These are phyloP conservation scores for Gryllus longicercus DNA, from an alignment of 2,888 invertebrate species.

Conservation along the genomic window DNA sequence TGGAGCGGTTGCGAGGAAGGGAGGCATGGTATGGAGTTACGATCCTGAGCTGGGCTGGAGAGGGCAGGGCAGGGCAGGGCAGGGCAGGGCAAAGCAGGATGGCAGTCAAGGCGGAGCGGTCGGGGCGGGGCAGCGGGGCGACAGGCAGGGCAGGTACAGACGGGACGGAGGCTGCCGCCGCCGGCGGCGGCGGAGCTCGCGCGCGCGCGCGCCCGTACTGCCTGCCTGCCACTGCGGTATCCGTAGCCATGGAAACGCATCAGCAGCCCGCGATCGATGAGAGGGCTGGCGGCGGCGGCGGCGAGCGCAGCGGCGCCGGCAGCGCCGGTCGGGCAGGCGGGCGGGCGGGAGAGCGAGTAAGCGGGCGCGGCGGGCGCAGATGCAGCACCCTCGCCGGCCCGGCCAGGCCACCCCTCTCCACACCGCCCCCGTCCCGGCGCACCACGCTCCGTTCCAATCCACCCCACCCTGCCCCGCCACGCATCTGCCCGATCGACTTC, in stretches of 20 bases:
- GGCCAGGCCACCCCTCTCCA: not conserved
- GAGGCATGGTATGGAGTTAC: too few relatives aligned
- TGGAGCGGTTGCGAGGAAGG: too few relatives aligned
- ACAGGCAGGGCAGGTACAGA: not conserved
- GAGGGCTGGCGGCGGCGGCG: not conserved
- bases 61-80: not conserved
- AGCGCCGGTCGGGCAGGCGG: constrained; percentile 19
- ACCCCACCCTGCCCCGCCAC: not conserved
- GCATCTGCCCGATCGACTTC: not conserved
- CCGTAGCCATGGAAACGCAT: constrained; percentile 30
- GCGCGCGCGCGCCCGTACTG: constrained; percentile 18
- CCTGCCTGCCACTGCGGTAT: constrained; percentile 30
- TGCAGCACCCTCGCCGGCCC: not conserved
- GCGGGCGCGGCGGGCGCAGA: not conserved
- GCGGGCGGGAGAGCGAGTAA: not conserved
- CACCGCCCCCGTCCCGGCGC: not conserved
- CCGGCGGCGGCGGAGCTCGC: not conserved
- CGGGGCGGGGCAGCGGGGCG: not conserved
- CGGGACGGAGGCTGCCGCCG: constrained; percentile 1
- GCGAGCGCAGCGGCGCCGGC: not conserved
- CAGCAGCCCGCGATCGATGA: constrained; percentile 27
- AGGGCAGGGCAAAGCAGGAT: not conserved
- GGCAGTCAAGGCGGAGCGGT: not conserved
- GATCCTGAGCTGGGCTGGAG: not conserved
- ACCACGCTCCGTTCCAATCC: not conserved